Base-by-base conservation (phyloP, 2,113 vertebrate genomes). In the Tychaedon coryphoeus region DNA sequence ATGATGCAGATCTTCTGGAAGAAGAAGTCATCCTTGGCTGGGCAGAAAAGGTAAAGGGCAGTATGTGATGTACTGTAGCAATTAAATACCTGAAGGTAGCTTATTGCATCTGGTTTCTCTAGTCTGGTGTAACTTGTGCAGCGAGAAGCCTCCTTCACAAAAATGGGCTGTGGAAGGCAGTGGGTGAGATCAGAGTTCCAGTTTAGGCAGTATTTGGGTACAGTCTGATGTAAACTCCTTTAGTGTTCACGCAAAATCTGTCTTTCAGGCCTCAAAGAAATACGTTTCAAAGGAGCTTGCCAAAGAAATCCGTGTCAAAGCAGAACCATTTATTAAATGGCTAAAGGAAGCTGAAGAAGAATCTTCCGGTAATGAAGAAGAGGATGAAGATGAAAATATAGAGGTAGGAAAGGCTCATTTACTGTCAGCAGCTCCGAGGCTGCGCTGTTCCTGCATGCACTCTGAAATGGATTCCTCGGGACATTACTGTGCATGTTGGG, bases 321-420 rank as follows among this genome's bases (percentile, higher is more conserved):
- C 99, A 8, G 99, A 99, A 94, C 99, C 99, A 24, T 99, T 99
- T 96, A 98, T 99, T 96, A 99, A 99, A 92, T 99, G 99, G 99
- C 98, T 99, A 84, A 99, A 99, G 96, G 99, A 99, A 98, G 99
- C 99, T 14, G 99, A 99, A 96, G 99, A 99, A 93, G 99, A 99
- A 97, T 99, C 99, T 71, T 99, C 98, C 83, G 99, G 98, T 92
- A 99, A 98, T 51, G 99, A 99, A 51, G 99, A 99, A 14, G 99
- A 99, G 4, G 98, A 98, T 62, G 98, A 98, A 92, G 98, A 98
- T 67, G 99, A 99, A 95, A 99, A 99, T 71, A 98, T 99, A 26
- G 99, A 99, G 98, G 99, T 99, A 97, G 92, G 87, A 19, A 24
- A 40, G 22, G 14, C 12, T 88, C 1, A 0, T 6, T 67, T 17